Evolutionary conservation across 2,113 vertebrate genomes (phyloP).

Genomic region (Tenebrosternarchus preto): DNA sequence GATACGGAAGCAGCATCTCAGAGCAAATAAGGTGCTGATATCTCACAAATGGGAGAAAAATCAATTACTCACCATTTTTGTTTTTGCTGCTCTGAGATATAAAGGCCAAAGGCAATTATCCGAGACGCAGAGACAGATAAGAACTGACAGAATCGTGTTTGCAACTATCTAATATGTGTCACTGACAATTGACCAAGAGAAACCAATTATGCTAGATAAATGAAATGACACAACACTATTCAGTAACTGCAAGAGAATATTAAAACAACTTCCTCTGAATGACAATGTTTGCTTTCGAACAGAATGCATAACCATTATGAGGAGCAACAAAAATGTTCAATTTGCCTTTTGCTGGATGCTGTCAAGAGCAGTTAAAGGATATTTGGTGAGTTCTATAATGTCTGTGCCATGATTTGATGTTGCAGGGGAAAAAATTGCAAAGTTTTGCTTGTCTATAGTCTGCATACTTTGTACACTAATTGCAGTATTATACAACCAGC

Average conservation of each 20-base stretch:
- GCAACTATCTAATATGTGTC: constrained; percentile 52
- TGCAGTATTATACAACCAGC: background rate
- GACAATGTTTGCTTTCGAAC: background rate
- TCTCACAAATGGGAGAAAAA: constrained; percentile 51
- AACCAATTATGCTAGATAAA: constrained; percentile 53
- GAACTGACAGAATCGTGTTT: constrained; percentile 52
- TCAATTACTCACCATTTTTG: constrained; percentile 50
- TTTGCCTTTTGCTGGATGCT: background rate
- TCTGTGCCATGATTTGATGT: background rate
- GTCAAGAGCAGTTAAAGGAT: constrained; percentile 6
- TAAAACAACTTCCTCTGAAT: background rate
- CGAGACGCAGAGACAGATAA: constrained; percentile 53
- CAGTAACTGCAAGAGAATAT: constrained; percentile 28
- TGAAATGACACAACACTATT: constrained; percentile 35
- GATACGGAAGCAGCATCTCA: constrained; percentile 46
- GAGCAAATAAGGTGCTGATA: constrained; percentile 56
- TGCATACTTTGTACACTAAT: constrained; percentile 22
- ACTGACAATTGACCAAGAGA: constrained; percentile 50
- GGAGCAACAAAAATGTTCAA: background rate
- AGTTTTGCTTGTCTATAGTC: background rate
- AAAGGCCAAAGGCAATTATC: constrained; percentile 61
- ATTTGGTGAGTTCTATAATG: constrained; percentile 3
- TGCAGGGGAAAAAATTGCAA: background rate
- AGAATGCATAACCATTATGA: background rate
- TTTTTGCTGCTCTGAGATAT: constrained; percentile 50